Conservation (phyloP, 1,140 invertebrate species). For the Scaptomyza hsui region DNA sequence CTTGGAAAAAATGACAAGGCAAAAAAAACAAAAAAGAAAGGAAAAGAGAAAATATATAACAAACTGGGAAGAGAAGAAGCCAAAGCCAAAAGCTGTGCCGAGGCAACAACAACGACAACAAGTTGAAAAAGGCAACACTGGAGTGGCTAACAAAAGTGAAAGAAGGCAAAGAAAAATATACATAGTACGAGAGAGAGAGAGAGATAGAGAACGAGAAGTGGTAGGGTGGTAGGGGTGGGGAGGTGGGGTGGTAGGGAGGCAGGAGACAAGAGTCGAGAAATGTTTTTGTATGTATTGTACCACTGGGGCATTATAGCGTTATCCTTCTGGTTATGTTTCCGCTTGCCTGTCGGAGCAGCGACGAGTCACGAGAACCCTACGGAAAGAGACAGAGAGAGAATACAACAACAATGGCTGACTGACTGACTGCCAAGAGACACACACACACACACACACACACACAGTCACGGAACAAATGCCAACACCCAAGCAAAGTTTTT, state of each 20-base stretch:
- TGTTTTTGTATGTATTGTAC: slow-evolving; percentile 70
- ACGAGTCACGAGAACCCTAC: slow-evolving; percentile 2
- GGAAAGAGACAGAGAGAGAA: neutral
- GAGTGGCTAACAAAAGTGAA: slow-evolving; percentile 42
- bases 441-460: slow-evolving; percentile 20
- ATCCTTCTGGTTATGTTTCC: slow-evolving; percentile 82
- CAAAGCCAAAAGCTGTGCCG: slow-evolving; percentile 46
- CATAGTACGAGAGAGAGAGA: neutral
- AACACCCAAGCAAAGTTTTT: slow-evolving; percentile 72
- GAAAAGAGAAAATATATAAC: slow-evolving; percentile 13
- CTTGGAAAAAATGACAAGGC: slow-evolving; percentile 20
- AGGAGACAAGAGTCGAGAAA: slow-evolving; percentile 49
- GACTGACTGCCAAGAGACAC: slow-evolving; percentile 76
- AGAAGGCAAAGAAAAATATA: slow-evolving; percentile 8
- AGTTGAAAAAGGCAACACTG: slow-evolving; percentile 47
- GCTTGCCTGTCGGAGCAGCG: slow-evolving; percentile 65
- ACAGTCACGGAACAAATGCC: slow-evolving; percentile 51
- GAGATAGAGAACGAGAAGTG: neutral
- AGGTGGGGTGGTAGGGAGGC: neutral
- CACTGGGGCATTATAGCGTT: slow-evolving; percentile 82
- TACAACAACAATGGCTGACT: slow-evolving; percentile 74
- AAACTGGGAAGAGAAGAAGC: slow-evolving; percentile 28
- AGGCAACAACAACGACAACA: slow-evolving; percentile 15
- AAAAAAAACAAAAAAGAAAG: slow-evolving; percentile 20
- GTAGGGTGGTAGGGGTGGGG: neutral